Percentiles rank a stretch among this genome's conserved stretches.
Evolutionary conservation across 2,113 vertebrate genomes (phyloP).

Genomic region (Cochlearius cochlearius): DNA sequence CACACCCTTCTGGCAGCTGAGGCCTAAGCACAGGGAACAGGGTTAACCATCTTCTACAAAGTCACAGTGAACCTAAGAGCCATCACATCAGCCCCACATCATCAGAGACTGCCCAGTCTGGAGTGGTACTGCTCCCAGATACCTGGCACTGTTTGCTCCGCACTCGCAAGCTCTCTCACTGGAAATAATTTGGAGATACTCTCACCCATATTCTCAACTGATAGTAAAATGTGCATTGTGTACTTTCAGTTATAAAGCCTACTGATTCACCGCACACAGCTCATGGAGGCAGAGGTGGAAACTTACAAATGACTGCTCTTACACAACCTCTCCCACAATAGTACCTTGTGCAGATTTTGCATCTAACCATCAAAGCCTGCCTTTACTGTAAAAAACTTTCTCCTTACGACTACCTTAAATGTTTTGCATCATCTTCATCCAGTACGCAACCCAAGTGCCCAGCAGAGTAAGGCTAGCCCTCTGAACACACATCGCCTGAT

Average conservation of each 20-base stretch:
- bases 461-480: background rate
- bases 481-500: accelerated
- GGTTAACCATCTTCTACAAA: background rate
- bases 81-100: background rate
- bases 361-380: background rate
- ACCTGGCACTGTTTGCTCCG: background rate
- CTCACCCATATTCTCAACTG: background rate
- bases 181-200: background rate
- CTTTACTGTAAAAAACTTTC: background rate
- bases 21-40: background rate
- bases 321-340: background rate
- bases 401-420: background rate
- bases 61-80: background rate
- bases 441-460: background rate
- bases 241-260: background rate
- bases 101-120: background rate
- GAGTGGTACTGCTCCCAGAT: background rate
- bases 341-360: background rate
- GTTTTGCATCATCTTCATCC: background rate
- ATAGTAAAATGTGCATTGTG: background rate
- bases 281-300: background rate
- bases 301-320: background rate
- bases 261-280: background rate
- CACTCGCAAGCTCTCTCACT: background rate
- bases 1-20: background rate